These are phyloP conservation scores for Corvus hawaiiensis DNA, from an alignment of 2,113 vertebrate species.

Conservation along the genomic window DNA sequence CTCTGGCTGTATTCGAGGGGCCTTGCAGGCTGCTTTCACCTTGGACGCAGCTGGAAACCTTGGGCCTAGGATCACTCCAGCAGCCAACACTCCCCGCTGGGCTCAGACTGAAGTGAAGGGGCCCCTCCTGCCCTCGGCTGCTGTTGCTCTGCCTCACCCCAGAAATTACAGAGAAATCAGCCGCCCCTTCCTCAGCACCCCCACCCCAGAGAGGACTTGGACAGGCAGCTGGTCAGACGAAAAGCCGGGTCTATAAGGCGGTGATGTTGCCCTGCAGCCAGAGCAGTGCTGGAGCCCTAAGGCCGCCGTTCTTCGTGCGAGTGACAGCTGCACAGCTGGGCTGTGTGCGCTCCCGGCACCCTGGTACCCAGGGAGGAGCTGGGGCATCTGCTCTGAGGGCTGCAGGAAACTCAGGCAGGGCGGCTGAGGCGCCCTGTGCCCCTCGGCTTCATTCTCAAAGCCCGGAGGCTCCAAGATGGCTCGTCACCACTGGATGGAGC, in stretches of 20 bases:
- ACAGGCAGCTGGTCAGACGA: neutral
- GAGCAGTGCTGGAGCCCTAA: neutral
- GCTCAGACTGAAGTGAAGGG: neutral
- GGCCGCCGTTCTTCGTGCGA: neutral
- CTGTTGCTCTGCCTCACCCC: neutral
- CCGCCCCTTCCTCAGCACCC: accelerated
- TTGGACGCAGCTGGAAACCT: neutral
- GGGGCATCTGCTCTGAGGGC: neutral
- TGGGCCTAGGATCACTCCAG: neutral
- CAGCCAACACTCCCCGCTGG: neutral
- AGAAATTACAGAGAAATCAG: neutral
- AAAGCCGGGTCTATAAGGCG: neutral
- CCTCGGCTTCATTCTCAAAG: neutral
- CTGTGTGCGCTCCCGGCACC: neutral
- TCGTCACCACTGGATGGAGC: slow-evolving; percentile 56
- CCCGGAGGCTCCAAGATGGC: neutral
- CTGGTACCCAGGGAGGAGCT: neutral
- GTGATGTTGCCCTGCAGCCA: neutral
- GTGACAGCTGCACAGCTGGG: accelerated
- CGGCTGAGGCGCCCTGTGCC: neutral
- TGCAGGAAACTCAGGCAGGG: neutral
- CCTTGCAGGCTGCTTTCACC: neutral
- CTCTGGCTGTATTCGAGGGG: neutral
- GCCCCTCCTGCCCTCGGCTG: neutral
- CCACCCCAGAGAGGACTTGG: neutral